Conservation (phyloP, 2,888 invertebrate genomes). For the Drosophila flavopinicola region DNA sequence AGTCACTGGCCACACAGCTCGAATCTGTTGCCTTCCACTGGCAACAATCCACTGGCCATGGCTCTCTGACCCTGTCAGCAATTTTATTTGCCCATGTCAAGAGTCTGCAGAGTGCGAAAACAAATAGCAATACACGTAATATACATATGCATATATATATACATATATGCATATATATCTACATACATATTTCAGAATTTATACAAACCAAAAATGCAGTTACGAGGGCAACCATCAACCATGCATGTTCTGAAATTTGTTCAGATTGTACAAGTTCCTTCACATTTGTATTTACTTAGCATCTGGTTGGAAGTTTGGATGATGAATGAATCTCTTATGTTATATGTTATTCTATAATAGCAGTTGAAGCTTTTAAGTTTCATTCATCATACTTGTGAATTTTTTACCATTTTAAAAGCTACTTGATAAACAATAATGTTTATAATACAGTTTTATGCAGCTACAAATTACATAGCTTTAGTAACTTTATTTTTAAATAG, state of each 20-base stretch:
- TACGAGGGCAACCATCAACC: constrained; percentile 29
- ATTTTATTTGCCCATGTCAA: constrained; percentile 61
- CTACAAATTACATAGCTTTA: no score
- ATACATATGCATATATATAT: background rate
- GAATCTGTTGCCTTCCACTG: constrained; percentile 1
- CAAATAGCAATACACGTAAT: constrained; percentile 47
- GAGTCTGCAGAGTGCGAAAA: constrained; percentile 64
- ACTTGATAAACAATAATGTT: no score
- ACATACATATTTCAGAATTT: constrained; percentile 7
- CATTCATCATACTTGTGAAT: background rate
- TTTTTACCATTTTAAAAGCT: no score
- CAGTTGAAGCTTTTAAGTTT: background rate
- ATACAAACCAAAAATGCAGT: constrained; percentile 16
- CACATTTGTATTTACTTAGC: constrained; percentile 20
- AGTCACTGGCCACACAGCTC: constrained; percentile 20
- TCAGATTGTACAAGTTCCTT: constrained; percentile 6
- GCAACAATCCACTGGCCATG: constrained; percentile 9
- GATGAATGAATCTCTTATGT: constrained; percentile 11
- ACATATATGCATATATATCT: background rate
- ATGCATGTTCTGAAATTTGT: constrained; percentile 19
- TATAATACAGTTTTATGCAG: no score
- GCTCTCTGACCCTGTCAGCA: constrained; percentile 43
- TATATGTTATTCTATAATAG: background rate
- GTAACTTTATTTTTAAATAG: no score
- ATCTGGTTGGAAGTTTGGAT: constrained; percentile 1